Evolutionary conservation across 2,888 invertebrate genomes (phyloP), one percentile per base, ranked within the genome.

Genomic region (Limnephilus marmoratus): DNA sequence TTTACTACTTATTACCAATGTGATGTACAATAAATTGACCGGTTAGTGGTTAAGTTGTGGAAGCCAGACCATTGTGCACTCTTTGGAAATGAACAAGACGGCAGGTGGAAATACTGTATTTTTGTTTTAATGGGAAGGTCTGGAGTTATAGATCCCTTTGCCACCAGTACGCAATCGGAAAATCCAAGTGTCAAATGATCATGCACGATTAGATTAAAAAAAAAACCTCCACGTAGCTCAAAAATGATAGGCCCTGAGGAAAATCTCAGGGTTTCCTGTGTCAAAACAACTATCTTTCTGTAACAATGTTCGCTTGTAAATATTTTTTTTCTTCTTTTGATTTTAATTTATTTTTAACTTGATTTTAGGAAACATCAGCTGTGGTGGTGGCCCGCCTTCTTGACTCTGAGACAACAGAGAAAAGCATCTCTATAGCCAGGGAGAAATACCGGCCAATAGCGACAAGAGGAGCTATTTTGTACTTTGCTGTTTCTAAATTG

Each of bases 381-480:
- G 98, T 99, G 92, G 99, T 99, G 94, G 98, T 97, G 91, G 97
- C 98, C n/a, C 97, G 99, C 90, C 96, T 99, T 87, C 97, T 97
- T 93, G 98, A 99, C 94, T 98, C 98, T 0, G 98, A 98, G 95
- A 97, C 98, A 37, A 98, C 99, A 0, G 99, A 99, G 95, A 97
- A 98, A 90, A 97, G 97, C 94, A 98, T 98, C 94, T 98, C 98
- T 0, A 97, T 98, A 1, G 98, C 98, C 0, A 96, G 99, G 83
- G 98, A 99, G 95, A 98, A 97, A 94, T 99, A 99, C 95, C 97
- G 98, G 49, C 97, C 97, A 0, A 98, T 99, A 12, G 98, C 99
- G 0, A 98, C 97, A 0, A 97, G 99, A 93, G 99, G 99, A 0
- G 98, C 99, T 0, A 97, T 98, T 31, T 95, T 99, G 7, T 99